phyloP scores from a whole-genome alignment of 2,797 vertebrate genomes.

The Atherinosoma microstoma region DNA sequence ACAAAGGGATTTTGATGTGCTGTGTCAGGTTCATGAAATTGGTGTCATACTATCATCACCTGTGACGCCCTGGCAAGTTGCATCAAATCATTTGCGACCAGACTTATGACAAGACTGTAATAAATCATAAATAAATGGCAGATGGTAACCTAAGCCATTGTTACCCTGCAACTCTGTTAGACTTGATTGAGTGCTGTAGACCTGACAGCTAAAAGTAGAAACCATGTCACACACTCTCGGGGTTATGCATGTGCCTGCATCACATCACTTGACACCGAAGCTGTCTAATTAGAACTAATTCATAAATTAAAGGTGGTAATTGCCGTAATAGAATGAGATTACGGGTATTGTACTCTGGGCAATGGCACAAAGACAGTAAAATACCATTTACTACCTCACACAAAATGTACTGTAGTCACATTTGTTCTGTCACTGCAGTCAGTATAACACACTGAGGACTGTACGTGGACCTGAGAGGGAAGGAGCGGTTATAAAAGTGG shows the following conservation, averaged over 20 bases:
- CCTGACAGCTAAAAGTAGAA: conserved; percentile 40
- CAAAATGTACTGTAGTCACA: conserved; percentile 42
- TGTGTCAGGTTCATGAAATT: conserved; percentile 54
- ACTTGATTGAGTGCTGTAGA: conserved; percentile 25
- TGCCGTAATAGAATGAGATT: conserved; percentile 61
- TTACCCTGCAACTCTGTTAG: conserved; percentile 8
- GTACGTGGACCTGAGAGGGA: not conserved
- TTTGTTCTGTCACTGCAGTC: conserved; percentile 13
- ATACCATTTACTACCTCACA: conserved; percentile 57
- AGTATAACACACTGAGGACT: not conserved
- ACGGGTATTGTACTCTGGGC: conserved; percentile 50
- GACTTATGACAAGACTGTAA: conserved; percentile 30
- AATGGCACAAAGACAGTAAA: conserved; percentile 67
- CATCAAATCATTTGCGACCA: conserved; percentile 25
- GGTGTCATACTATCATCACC: conserved; percentile 46
- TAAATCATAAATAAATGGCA: conserved; percentile 25
- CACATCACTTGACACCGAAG: conserved; percentile 30
- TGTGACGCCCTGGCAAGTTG: conserved; percentile 24
- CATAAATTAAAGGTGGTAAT: conserved; percentile 73
- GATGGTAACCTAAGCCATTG: conserved; percentile 23
- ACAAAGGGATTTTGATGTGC: conserved; percentile 63
- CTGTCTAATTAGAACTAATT: conserved; percentile 69
- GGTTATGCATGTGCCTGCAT: conserved; percentile 37
- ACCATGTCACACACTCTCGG: conserved; percentile 23
- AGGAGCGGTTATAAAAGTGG: not conserved